These are phyloP conservation scores for Congeria kusceri DNA, from an alignment of 2,888 invertebrate species.

Conservation along the genomic window DNA sequence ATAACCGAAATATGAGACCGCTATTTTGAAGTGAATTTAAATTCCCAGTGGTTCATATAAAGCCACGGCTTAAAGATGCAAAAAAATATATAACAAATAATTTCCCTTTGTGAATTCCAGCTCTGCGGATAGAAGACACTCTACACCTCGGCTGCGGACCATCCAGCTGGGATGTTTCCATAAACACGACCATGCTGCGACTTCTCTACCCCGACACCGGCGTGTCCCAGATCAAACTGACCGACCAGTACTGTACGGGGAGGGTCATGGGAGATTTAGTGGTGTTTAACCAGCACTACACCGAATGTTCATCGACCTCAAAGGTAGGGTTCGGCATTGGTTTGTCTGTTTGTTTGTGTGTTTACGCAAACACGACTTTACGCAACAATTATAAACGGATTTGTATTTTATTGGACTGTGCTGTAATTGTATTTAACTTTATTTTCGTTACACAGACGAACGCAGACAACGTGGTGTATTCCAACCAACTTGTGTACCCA, in stretches of 20 bases:
- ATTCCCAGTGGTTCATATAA: too few relatives aligned
- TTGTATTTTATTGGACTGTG: too few relatives aligned
- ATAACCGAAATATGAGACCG: too few relatives aligned
- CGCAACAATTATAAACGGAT: too few relatives aligned
- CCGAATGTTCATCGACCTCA: slow-evolving; percentile 57
- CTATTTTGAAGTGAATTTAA: too few relatives aligned
- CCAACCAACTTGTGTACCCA: slow-evolving; percentile 62
- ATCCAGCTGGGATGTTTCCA: slow-evolving; percentile 54
- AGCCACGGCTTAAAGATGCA: too few relatives aligned
- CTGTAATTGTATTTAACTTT: too few relatives aligned
- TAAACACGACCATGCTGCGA: slow-evolving; percentile 62
- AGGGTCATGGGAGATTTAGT: slow-evolving; percentile 55
- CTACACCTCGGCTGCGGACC: slow-evolving; percentile 55
- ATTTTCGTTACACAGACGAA: slow-evolving; percentile 32
- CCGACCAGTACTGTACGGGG: slow-evolving; percentile 59
- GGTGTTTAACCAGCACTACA: slow-evolving; percentile 59
- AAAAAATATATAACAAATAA: too few relatives aligned
- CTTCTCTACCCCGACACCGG: slow-evolving; percentile 59
- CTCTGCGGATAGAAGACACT: slow-evolving; percentile 54
- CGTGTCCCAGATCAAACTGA: slow-evolving; percentile 63
- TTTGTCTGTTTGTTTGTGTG: too few relatives aligned
- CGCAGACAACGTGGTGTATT: slow-evolving; percentile 43
- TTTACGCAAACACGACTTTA: too few relatives aligned
- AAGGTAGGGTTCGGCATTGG: slow-evolving; percentile 26
- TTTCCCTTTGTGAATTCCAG: slow-evolving; percentile 19